Base-by-base conservation (phyloP, 1,140 invertebrate genomes). In the Lepidurus apus region DNA sequence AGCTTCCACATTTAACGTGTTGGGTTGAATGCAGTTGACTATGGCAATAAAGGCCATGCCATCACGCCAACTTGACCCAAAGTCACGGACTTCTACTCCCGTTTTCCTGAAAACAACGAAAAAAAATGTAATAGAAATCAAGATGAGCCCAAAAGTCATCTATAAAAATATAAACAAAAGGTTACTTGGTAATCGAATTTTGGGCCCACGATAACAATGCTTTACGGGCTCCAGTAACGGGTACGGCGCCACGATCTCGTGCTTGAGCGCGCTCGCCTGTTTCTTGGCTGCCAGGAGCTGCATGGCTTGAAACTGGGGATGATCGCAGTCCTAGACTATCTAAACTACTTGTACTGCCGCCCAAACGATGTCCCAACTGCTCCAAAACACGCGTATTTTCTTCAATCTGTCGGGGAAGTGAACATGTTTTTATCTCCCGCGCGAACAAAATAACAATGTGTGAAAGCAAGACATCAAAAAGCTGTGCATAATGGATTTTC, bases 21-120 rank as follows among this genome's bases (percentile, higher is more conserved):
- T 95, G 34, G 95, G 95, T 83, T 94, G 93, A 82, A 99, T 97
- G 17, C 94, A 92, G 86, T 98, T 95, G 75, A 99, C 95, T 75
- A 99, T 92, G 1, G 95, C 96, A 42, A 98, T 88, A 88, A 99
- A 99, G 17, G 97, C 97, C 82, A 95, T 89, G 79, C 98, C 98
- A 86, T 99, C 97, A 82, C 96, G 89, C 98, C 98, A 99, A 84
- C 95, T 96, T 80, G 92, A 90, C 43, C 97, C 97, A 86, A 99
- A 99, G 87, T 99, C 96, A 85, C 90, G 92, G 6, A 99, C 92
- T 86, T 93, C 88, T 75, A 98, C 91, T 80, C 93, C 94, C 83
- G 91, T 91, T 83, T 95, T 91, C 85, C 94, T 97, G 84, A 11
- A 21, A 43, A 45, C 1, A 75, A 26, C 21, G n/a, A 7, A 42